Evolutionary conservation across 2,888 invertebrate species (phyloP).

Genomic region (Bhutanitis thaidina): DNA sequence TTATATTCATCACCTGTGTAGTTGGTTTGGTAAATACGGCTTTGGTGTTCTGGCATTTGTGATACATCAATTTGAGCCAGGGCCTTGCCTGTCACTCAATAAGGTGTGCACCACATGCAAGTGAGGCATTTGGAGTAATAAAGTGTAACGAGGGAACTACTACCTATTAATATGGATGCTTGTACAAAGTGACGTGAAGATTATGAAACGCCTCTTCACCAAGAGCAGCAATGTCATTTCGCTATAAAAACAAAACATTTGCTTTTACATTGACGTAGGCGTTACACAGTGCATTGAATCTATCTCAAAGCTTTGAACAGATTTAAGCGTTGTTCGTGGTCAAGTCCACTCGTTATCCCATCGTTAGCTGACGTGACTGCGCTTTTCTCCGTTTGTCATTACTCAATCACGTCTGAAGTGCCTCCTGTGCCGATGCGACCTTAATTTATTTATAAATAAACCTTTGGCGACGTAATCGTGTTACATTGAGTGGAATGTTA

Average conservation of each 20-base stretch:
- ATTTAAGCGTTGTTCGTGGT: constrained; percentile 36
- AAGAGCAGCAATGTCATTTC: constrained; percentile 5
- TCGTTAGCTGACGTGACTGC: constrained; percentile 70
- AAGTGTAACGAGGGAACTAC: too few relatives aligned
- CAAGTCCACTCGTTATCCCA: constrained; percentile 34
- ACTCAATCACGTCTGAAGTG: constrained; percentile 53
- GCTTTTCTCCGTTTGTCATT: constrained; percentile 53
- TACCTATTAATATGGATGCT: too few relatives aligned
- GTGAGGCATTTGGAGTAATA: too few relatives aligned
- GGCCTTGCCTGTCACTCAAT: too few relatives aligned
- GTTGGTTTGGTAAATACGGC: too few relatives aligned
- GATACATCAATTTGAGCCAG: too few relatives aligned
- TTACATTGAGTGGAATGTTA: neutral
- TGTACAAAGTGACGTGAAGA: neutral
- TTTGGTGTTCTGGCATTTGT: too few relatives aligned
- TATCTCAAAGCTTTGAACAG: constrained; percentile 34
- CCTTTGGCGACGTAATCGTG: constrained; percentile 35
- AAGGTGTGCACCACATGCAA: too few relatives aligned
- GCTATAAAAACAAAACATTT: constrained; percentile 24
- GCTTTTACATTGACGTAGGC: constrained; percentile 30
- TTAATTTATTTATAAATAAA: constrained; percentile 75
- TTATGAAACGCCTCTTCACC: constrained; percentile 10
- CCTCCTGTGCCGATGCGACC: constrained; percentile 46
- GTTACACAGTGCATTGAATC: constrained; percentile 21
- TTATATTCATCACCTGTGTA: too few relatives aligned